A percentile compares a stretch with the other conserved stretches of the same genome.
These are phyloP conservation scores for Petrocephalus schoutedeni DNA, from an alignment of 2,797 vertebrate species.

Conservation along the genomic window DNA sequence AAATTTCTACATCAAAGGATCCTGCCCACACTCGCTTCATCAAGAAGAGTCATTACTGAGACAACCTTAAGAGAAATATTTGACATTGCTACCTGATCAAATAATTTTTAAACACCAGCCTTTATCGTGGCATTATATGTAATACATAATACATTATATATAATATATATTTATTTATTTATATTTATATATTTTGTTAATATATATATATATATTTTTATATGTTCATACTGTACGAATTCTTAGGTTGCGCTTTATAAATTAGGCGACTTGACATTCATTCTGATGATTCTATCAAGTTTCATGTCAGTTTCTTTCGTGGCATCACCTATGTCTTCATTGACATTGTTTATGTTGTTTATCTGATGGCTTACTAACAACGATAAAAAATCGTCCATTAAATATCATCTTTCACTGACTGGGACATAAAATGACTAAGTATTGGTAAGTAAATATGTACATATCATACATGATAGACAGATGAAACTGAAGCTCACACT, in stretches of 20 bases:
- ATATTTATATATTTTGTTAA: not conserved
- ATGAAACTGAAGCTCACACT: not conserved
- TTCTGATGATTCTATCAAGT: not conserved
- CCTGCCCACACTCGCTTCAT: not conserved
- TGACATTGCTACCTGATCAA: not conserved
- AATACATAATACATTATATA: too few species aligned
- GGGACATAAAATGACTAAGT: not conserved
- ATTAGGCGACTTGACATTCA: not conserved
- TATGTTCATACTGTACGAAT: not conserved
- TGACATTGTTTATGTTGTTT: not conserved
- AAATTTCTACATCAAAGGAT: not conserved
- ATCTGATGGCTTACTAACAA: not conserved
- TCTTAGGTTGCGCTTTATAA: not conserved
- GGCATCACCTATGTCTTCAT: not conserved
- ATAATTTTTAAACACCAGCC: not conserved
- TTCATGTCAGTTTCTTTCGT: not conserved
- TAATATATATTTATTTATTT: not conserved
- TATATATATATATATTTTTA: too few species aligned
- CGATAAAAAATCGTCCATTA: not conserved
- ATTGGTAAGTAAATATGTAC: not conserved
- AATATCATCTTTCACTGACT: not conserved
- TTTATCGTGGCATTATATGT: not conserved
- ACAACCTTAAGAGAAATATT: not conserved
- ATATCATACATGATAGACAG: not conserved
- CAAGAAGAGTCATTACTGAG: not conserved